Evolutionary conservation across 2,113 vertebrate genomes (phyloP), one percentile per base, ranked within the genome.

Genomic region (Myiozetetes cayanensis): DNA sequence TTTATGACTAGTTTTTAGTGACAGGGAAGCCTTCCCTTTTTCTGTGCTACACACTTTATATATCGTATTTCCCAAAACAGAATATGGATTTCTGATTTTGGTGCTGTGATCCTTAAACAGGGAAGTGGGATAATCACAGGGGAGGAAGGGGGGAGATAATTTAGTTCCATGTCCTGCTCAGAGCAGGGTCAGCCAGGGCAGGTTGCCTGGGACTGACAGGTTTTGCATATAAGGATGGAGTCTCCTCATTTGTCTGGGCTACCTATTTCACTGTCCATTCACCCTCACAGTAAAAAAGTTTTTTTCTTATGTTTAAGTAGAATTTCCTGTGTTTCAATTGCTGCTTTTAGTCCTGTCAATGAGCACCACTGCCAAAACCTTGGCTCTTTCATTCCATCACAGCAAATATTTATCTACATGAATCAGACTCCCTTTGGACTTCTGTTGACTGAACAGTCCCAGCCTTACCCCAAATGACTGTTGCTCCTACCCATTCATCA

Each of bases 261-360:
- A 10, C 5, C 14, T 63, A 14, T 90, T 87, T 31, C 16, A 18
- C 33, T 43, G 19, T 49, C 24, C 14, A 28, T 14, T 70, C 11
- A 56, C 10, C 12, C 6, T 52, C 18, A 7, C 4, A 77, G 25
- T 7, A 39, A 33, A 61, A 46, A n/a, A 0, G 0, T 31, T n/a
- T 15, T 75, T 70, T 74, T 28, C 33, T 77, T 35, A 23, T 8
- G 3, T 55, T 25, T 27, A 67, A 67, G 22, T 49, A 28, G 19
- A 59, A 59, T 66, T 81, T 68, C 35, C 28, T 28, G 10, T 56
- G n/a, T 49, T 92, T 89, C 25, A 33, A 0, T 24, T 46, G 49
- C 4, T 71, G 19, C 9, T 35, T 89, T 70, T 72, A 63, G 23
- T 35, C 10, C 44, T 81, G 44, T 65, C 35, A 41, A 1, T 71